Conservation (phyloP, 2,888 invertebrate species). For the Selenia dentaria region DNA sequence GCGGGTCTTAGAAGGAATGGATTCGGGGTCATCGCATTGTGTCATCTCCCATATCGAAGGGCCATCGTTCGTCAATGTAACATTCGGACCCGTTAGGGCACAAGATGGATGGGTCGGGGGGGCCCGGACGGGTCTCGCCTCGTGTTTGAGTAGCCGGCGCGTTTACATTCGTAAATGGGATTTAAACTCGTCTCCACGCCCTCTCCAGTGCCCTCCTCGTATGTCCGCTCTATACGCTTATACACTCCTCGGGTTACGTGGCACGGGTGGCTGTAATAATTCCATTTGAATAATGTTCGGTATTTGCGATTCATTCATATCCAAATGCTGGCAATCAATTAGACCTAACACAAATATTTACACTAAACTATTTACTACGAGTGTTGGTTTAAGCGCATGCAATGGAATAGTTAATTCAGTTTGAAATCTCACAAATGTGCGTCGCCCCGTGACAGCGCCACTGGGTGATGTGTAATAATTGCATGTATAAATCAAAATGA, state of each 20-base stretch:
- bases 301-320: constrained; percentile 30
- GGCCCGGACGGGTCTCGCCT: constrained; percentile 22
- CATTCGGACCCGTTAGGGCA: constrained; percentile 46
- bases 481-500: constrained; percentile 77
- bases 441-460: constrained; percentile 19
- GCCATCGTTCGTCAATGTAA: constrained; percentile 65
- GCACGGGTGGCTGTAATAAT: neutral
- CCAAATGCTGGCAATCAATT: constrained; percentile 39
- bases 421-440: constrained; percentile 41
- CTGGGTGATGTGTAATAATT: constrained; percentile 57
- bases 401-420: constrained; percentile 44
- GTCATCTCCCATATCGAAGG: constrained; percentile 72
- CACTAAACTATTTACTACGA: constrained; percentile 41
- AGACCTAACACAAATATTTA: constrained; percentile 43
- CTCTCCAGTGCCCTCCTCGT: too few relatives aligned
- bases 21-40: constrained; percentile 77
- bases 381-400: constrained; percentile 44
- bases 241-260: neutral
- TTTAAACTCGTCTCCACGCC: constrained; percentile 42
- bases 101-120: constrained; percentile 61
- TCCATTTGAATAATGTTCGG: constrained; percentile 14
- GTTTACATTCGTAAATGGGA: constrained; percentile 68
- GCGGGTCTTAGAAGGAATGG: constrained; percentile 60
- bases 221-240: neutral
- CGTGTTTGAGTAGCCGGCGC: constrained; percentile 42